A percentile compares a stretch with the other conserved stretches of the same genome.
Evolutionary conservation across 1,140 invertebrate species (phyloP).

Genomic region (Drosophila trapezifrons): DNA sequence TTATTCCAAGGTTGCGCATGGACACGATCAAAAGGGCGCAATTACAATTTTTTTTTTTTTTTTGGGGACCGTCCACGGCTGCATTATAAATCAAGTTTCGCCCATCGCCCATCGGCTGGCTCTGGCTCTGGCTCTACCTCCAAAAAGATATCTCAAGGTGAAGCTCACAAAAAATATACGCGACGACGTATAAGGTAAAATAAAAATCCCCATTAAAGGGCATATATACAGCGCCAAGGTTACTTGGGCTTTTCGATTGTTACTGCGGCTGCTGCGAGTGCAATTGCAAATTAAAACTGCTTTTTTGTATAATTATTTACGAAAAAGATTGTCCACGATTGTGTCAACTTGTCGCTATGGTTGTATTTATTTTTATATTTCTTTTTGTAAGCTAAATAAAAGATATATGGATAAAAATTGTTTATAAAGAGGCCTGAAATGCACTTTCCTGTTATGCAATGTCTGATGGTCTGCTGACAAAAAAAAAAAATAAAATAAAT

Average conservation of each 20-base stretch:
- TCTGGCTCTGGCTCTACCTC: conserved; percentile 3
- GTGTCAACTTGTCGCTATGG: conserved; percentile 24
- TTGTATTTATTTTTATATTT: not conserved
- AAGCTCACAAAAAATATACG: conserved; percentile 6
- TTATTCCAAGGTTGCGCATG: conserved; percentile 18
- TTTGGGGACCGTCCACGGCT: conserved; percentile 12
- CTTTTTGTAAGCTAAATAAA: conserved; percentile 10
- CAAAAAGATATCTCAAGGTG: conserved; percentile 38
- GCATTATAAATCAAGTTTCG: conserved; percentile 35
- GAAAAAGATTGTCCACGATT: conserved; percentile 26
- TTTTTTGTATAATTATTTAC: conserved; percentile 29
- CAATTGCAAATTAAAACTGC: conserved; percentile 36
- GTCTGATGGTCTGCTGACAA: not conserved
- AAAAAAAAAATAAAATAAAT: not conserved
- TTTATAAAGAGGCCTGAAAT: no score
- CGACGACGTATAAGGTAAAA: conserved; percentile 19
- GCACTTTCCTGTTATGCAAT: conserved; percentile 25
- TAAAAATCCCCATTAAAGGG: conserved; percentile 46
- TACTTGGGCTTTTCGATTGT: conserved; percentile 5
- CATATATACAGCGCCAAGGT: conserved; percentile 36
- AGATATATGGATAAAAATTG: no score
- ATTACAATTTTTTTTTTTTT: conserved; percentile 15
- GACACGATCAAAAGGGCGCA: conserved; percentile 34
- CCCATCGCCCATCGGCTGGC: not conserved
- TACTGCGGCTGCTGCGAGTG: conserved; percentile 20